Evolutionary conservation across 2,113 vertebrate genomes (phyloP).

Genomic region (Calypte anna): DNA sequence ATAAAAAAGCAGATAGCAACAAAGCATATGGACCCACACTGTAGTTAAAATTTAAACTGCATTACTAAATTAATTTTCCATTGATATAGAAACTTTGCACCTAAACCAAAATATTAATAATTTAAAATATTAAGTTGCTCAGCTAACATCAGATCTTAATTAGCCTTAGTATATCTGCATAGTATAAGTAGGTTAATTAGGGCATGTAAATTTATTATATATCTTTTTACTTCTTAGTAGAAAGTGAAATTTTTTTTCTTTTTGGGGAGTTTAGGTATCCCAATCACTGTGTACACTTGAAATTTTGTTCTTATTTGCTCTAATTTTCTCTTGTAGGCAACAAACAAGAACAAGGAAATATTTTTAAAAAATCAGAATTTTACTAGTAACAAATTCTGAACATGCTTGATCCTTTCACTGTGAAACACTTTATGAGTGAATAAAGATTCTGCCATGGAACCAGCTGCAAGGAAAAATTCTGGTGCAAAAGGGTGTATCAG

Average conservation of each 20-base stretch:
- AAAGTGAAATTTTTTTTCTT: background rate
- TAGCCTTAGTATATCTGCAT: slow-evolving; percentile 7
- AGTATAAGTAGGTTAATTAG: slow-evolving; percentile 38
- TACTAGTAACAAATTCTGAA: background rate
- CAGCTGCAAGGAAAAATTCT: background rate
- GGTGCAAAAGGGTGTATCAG: background rate
- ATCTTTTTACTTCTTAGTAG: background rate
- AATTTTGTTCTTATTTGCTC: background rate
- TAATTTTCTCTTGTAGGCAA: background rate
- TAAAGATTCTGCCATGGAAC: background rate
- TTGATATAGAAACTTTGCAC: slow-evolving; percentile 63
- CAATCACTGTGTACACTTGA: background rate
- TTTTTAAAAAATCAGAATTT: background rate
- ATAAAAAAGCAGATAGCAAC: slow-evolving; percentile 13
- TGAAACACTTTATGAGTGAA: background rate
- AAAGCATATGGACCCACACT: background rate
- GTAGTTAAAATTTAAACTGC: slow-evolving; percentile 33
- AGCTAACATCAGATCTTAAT: slow-evolving; percentile 39
- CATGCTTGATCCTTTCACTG: background rate
- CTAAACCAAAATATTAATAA: slow-evolving; percentile 52
- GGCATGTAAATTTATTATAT: background rate
- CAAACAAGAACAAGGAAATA: background rate
- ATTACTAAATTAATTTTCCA: slow-evolving; percentile 18
- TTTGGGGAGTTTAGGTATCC: background rate
- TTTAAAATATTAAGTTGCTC: slow-evolving; percentile 51